Evolutionary conservation across 2,888 invertebrate species (phyloP).

Genomic region (Branchellion lobata): DNA sequence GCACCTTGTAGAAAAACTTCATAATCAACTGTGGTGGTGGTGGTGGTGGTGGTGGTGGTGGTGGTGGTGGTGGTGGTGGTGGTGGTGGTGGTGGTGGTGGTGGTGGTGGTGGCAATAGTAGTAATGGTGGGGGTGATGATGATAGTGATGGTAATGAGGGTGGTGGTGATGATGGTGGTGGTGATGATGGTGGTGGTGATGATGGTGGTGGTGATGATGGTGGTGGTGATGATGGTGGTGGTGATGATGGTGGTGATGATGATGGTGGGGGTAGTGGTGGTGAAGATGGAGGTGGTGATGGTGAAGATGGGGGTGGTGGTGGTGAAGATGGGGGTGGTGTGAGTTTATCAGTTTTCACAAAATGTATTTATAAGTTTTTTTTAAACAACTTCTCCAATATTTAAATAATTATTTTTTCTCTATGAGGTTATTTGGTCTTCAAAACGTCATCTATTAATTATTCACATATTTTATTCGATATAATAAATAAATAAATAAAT

Average conservation of each 20-base stretch:
- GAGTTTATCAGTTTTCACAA: too few species aligned
- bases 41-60: neutral
- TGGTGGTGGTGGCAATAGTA: neutral
- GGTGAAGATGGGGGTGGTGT: neutral
- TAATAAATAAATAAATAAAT: too few species aligned
- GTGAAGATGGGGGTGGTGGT: neutral
- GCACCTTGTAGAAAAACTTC: slow-evolving; percentile 57
- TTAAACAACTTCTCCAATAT: too few species aligned
- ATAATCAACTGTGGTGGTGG: slow-evolving; percentile 56
- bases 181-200: neutral
- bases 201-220: neutral
- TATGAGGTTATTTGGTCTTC: too few species aligned
- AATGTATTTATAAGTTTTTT: too few species aligned
- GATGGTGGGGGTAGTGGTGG: neutral
- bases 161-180: neutral
- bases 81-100: neutral
- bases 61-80: neutral
- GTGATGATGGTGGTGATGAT: neutral
- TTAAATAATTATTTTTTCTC: too few species aligned
- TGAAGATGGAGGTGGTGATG: neutral
- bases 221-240: neutral
- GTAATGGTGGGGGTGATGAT: neutral
- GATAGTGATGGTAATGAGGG: neutral
- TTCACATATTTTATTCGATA: too few species aligned
- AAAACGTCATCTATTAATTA: too few species aligned